Base-by-base conservation (phyloP, 2,888 invertebrate genomes). In the Harpagoxenus sublaevis region DNA sequence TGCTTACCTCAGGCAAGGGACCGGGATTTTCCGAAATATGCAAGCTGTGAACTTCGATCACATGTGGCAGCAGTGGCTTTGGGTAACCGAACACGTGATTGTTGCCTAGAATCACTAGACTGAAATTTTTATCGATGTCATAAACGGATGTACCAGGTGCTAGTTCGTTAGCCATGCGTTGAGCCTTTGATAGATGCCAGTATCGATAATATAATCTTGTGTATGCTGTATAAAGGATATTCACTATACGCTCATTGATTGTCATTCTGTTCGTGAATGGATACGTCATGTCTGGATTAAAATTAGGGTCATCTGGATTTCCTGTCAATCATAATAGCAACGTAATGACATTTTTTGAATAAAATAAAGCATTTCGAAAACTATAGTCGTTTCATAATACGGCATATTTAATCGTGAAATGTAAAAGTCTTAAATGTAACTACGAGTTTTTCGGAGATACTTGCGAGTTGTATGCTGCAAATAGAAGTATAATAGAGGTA, bases 281-380 rank as follows among this genome's bases (percentile, higher is more conserved):
- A 84, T 91, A 94, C 66, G 94, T 93, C 94, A 94, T 94, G 84
- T 94, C 94, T 3, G 94, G 94, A 89, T 94, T 94, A 42, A 94
- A 83, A 74, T 92, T 85, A 28, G 94, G 92, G 79, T 94, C 93
- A 87, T 94, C 94, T 28, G 94, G 94, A 87, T 94, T 94, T 57
- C 94, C 94, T 94, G 85, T 39, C 82, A 55, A 70, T 5, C 51
- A 35, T 45, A 57, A 71, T 23, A 23, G 23, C 23, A 23, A 23
- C 23, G 15, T 28, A 62, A 12, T 28, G 6, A 5, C 9, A 31
- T 51, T 35, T 48, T 42, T 23, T 23, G 8, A 55, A 10, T 55
- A 42, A 73, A 31, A n/a, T 2, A 12, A 48, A 62, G 6, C n/a
- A 3, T 65, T 42, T 12, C 1, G 12, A 65, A 65, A 77, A 65